These are phyloP conservation scores for Mythimna albipuncta DNA, from an alignment of 2,888 invertebrate genomes.

Conservation along the genomic window DNA sequence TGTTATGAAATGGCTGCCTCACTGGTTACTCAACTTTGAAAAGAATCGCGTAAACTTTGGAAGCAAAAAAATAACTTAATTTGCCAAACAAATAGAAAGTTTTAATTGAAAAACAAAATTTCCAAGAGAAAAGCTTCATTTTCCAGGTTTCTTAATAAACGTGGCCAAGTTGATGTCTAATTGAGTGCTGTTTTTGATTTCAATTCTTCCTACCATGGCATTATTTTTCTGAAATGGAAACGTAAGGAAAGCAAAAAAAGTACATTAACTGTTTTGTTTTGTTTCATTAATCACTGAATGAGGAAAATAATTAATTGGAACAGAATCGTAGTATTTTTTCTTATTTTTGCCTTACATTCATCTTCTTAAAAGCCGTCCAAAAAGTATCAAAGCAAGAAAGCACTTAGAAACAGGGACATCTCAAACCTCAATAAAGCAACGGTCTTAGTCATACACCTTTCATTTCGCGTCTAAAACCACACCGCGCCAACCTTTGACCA, in stretches of 20 bases:
- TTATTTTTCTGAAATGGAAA: constrained; percentile 2
- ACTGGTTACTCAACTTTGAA: constrained; percentile 57
- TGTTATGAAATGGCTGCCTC: constrained; percentile 37
- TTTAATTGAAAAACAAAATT: constrained; percentile 77
- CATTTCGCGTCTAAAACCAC: constrained; percentile 56
- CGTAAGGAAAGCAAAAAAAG: background rate
- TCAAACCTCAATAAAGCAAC: constrained; percentile 41
- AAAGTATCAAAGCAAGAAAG: constrained; percentile 45
- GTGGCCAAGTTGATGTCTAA: constrained; percentile 49
- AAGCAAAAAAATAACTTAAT: constrained; percentile 61
- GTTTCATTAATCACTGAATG: constrained; percentile 2
- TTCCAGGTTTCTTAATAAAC: constrained; percentile 55
- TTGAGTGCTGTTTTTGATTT: constrained; percentile 48
- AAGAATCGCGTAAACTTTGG: constrained; percentile 56
- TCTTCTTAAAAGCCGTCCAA: constrained; percentile 1
- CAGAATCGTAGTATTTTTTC: background rate
- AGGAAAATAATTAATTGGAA: constrained; percentile 4
- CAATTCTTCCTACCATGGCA: constrained; percentile 4
- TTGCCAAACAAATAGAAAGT: constrained; percentile 72
- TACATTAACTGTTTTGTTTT: constrained; percentile 1
- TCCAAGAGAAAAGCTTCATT: constrained; percentile 63
- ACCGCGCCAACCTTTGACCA: constrained; percentile 67
- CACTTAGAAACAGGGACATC: constrained; percentile 29
- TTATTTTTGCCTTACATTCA: constrained; percentile 5
- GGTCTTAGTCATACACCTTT: constrained; percentile 48